Conservation (phyloP, 2,888 invertebrate genomes). For the Netelia melanura region DNA sequence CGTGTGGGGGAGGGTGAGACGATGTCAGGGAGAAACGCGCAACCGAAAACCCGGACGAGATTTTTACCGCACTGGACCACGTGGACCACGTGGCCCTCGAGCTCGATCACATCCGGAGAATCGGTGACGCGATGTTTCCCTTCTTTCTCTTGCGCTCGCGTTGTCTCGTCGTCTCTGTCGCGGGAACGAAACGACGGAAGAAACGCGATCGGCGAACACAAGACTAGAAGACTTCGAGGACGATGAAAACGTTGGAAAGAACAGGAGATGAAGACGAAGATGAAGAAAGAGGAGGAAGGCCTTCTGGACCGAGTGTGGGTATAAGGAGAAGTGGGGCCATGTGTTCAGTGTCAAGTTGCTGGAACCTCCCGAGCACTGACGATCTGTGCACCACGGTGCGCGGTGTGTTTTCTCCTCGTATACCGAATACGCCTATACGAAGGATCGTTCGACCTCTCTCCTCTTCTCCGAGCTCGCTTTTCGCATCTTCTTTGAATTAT, state of each 20-base stretch:
- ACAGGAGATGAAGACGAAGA: conserved; percentile 23
- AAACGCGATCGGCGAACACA: conserved; percentile 51
- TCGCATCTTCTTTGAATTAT: conserved; percentile 12
- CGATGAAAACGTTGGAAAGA: conserved; percentile 26
- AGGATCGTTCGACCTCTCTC: conserved; percentile 46
- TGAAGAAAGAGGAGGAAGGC: conserved; percentile 69
- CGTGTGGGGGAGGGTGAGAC: not conserved
- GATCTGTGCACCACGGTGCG: conserved; percentile 46
- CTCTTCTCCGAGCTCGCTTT: not conserved
- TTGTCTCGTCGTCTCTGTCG: conserved; percentile 55
- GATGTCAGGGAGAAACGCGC: conserved; percentile 6
- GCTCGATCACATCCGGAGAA: conserved; percentile 61
- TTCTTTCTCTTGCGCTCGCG: conserved; percentile 57
- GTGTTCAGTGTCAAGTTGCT: conserved; percentile 85
- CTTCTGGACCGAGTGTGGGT: conserved; percentile 81
- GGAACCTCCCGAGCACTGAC: conserved; percentile 70
- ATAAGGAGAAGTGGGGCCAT: conserved; percentile 84
- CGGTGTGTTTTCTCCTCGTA: conserved; percentile 38
- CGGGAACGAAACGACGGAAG: conserved; percentile 55
- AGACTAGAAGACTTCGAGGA: conserved; percentile 42
- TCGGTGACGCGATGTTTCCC: conserved; percentile 55
- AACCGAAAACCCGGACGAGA: conserved; percentile 25
- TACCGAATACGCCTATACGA: conserved; percentile 52
- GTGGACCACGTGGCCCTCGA: conserved; percentile 66
- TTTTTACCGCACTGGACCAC: conserved; percentile 56